A percentile compares a stretch with the other conserved stretches of the same genome.
Evolutionary conservation across 1,140 invertebrate genomes (phyloP).

Genomic region (Hycleus phaleratus): DNA sequence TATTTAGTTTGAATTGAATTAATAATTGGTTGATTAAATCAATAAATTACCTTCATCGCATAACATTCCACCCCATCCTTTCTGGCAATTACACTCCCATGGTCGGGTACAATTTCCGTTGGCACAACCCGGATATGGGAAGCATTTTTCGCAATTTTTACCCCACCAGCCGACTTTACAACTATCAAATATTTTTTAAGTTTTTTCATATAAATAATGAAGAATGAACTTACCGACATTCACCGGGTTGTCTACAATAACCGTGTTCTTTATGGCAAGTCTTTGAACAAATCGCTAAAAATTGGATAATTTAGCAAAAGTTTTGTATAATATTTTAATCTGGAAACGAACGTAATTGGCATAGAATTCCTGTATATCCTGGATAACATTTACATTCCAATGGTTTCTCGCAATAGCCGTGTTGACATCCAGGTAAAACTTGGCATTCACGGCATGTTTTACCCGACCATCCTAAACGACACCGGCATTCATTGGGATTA

Average conservation of each 20-base stretch:
- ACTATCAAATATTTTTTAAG: conserved; percentile 46
- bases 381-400: conserved; percentile 78
- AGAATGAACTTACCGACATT: conserved; percentile 44
- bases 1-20: not conserved
- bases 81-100: conserved; percentile 82
- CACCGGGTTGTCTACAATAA: conserved; percentile 73
- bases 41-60: conserved; percentile 67
- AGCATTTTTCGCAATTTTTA: conserved; percentile 70
- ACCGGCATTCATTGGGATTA: conserved; percentile 70
- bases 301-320: not conserved
- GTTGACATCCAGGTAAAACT: conserved; percentile 68
- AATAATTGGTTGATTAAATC: conserved; percentile 9
- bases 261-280: conserved; percentile 78
- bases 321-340: not conserved
- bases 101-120: conserved; percentile 75
- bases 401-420: conserved; percentile 73
- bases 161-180: conserved; percentile 86
- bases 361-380: conserved; percentile 81
- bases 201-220: conserved; percentile 6
- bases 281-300: conserved; percentile 67
- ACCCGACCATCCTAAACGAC: conserved; percentile 75
- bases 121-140: conserved; percentile 76
- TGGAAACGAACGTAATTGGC: conserved; percentile 68
- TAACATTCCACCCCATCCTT: conserved; percentile 80
- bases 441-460: conserved; percentile 72